Conservation (phyloP, 2,888 invertebrate genomes). For the Ischnura elegans region DNA sequence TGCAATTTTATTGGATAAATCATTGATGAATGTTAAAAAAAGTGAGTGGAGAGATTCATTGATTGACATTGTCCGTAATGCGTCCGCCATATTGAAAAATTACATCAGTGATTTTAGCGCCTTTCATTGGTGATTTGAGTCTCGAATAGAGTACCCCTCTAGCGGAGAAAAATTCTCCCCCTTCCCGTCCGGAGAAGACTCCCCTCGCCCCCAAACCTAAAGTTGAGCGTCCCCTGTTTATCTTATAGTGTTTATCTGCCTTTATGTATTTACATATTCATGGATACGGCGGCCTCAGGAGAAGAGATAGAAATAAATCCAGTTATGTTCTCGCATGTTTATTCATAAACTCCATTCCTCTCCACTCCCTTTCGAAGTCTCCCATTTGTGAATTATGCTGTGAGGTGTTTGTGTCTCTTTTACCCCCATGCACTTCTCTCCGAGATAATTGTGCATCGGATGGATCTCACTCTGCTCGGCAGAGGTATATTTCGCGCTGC, state of each 20-base stretch:
- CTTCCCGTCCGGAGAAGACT: neutral
- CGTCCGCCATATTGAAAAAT: too few species aligned
- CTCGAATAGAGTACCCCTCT: too few species aligned
- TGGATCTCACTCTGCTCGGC: neutral
- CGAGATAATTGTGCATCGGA: neutral
- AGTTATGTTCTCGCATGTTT: constrained; percentile 75
- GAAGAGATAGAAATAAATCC: neutral
- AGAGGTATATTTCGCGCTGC: too few species aligned
- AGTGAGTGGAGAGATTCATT: too few species aligned
- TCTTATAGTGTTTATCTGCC: neutral
- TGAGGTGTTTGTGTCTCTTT: neutral
- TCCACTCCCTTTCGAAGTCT: constrained; percentile 82
- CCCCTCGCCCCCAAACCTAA: neutral
- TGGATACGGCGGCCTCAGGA: constrained; percentile 81
- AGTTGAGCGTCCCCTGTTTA: neutral
- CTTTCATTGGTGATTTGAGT: too few species aligned
- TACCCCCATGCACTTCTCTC: neutral
- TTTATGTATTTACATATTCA: constrained; percentile 78
- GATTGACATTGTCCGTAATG: too few species aligned
- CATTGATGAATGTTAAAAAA: too few species aligned
- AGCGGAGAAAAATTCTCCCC: neutral
- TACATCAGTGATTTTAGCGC: too few species aligned
- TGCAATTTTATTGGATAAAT: too few species aligned
- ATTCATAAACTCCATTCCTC: constrained; percentile 83
- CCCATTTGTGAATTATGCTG: constrained; percentile 73